Base-by-base conservation (phyloP, 2,888 invertebrate species). In the Drosophila monieri region DNA sequence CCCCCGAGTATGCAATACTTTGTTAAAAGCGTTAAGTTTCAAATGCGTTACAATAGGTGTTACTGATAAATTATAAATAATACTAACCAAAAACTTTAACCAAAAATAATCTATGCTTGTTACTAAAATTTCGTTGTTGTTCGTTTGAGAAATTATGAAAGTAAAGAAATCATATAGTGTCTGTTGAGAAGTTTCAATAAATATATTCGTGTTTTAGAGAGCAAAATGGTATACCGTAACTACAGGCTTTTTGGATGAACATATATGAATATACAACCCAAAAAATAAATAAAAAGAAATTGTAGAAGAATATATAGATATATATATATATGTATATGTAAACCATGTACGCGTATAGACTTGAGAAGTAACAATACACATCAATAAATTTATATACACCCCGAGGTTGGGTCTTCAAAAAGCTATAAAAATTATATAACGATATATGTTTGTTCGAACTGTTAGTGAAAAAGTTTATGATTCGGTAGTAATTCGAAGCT, bases 301-400 rank as follows among this genome's bases (percentile, higher is more conserved):
- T 41, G 23, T 53, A 59, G 56, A 66, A 18, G 57, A 58, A 44
- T 37, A 57, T 41, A 66, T 61, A 65, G 10, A 32, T 30, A 18
- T 18, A 18, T 18, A 35, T 35, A 35, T 30, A 61, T 9, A 41
- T 39, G 15, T 39, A 39, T 39, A 14, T 39, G 8, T 37, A 37
- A 37, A 87, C 79, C 73, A 64, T 67, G 51, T 75, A 71, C 71
- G 76, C 79, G 72, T 75, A 90, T 85, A 90, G 90, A 90, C 90
- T 90, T 90, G 85, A 89, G 77, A 69, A 58, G 75, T 76, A 90
- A 88, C 85, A 80, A 89, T 86, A 85, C 88, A 89, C 88, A 89
- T 90, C 88, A 86, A 80, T 75, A 80, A 79, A 75, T 62, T 76
- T 78, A 80, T 67, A 80, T 53, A 69, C 54, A 69, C 35, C 67